Base-by-base conservation (phyloP, 30 jellyfish, hydroid and myxozoan genomes). In the Sanderia malayensis region DNA sequence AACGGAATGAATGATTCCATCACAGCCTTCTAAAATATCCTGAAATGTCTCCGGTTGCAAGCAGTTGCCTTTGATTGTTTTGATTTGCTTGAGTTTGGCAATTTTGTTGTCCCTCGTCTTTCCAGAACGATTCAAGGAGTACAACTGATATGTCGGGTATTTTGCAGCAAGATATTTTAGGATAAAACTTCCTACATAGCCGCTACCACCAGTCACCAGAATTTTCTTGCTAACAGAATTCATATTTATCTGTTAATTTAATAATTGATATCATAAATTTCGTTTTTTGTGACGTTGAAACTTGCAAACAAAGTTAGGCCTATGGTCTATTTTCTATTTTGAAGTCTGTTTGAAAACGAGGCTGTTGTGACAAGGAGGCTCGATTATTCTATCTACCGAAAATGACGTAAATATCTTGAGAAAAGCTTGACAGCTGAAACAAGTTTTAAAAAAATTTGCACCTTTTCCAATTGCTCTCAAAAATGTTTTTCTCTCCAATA, bases 151-250 rank as follows among this genome's bases (percentile, higher is more conserved):
- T 44, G 44, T 53, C 20, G 89, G 89, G 59, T 62, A 78, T 33
- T 57, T 78, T 6, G 89, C 74, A 0, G 89, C 89, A 32, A 78
- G 74, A 41, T 44, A 62, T 78, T 65, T 78, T 23, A 78, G 62
- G 58, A 78, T 78, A 41, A 78, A 78, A 55, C 89, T 78, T 30
- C 89, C 89, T 22, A 78, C 89, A 33, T 78, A 78, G 15, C 89
- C 89, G 53, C 89, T 78, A 47, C 89, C 89, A 19, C 89, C 89
- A 31, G 89, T 78, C 31, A 78, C 89, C 17, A 78, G 89, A 31
- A 78, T 64, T 9, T 76, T 78, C 58, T 78, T 78, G 13, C 74
- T 23, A 1, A 52, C 61, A 13, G 61, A 44, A 52, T 31, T 57
- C 84, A 73, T 73, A 4, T 49, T 49, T n/a, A n/a, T n/a, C n/a